phyloP scores from a whole-genome alignment of 2,113 vertebrate species.

The Carlito syrichta region DNA sequence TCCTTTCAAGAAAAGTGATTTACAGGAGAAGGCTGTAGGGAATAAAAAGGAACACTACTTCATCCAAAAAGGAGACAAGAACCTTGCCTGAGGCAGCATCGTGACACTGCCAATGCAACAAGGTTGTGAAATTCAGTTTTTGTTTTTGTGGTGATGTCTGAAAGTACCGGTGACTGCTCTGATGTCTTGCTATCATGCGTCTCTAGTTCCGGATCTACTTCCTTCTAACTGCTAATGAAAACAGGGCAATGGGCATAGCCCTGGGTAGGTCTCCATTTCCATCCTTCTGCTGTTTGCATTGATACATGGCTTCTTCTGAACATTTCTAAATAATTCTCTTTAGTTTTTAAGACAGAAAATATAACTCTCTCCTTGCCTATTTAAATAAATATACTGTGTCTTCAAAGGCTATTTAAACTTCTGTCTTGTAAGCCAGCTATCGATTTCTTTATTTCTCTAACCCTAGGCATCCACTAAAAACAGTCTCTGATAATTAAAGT shows the following conservation, averaged over 20 bases:
- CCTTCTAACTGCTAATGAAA: slow-evolving; percentile 40
- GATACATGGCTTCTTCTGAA: neutral
- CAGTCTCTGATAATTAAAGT: neutral
- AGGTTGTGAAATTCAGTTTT: slow-evolving; percentile 56
- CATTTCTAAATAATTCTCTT: neutral
- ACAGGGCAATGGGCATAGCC: neutral
- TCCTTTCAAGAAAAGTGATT: slow-evolving; percentile 67
- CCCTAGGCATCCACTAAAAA: neutral
- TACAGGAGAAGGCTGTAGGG: slow-evolving; percentile 17
- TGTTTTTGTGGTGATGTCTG: slow-evolving; percentile 46
- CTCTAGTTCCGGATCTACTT: slow-evolving; percentile 35
- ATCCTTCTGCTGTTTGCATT: slow-evolving; percentile 21
- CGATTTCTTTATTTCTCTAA: neutral
- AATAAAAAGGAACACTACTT: neutral
- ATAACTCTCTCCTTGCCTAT: neutral
- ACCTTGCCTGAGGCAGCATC: slow-evolving; percentile 20
- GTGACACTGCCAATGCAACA: slow-evolving; percentile 38
- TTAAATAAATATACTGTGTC: neutral
- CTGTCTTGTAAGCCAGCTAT: neutral
- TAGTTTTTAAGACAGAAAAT: neutral
- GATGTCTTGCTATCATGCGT: neutral
- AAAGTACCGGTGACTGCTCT: slow-evolving; percentile 6
- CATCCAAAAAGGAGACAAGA: slow-evolving; percentile 53
- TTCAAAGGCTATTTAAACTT: neutral
- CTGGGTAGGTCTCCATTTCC: neutral